These are phyloP conservation scores for Taxidea taxus DNA, from an alignment of 2,113 vertebrate species.

Conservation along the genomic window DNA sequence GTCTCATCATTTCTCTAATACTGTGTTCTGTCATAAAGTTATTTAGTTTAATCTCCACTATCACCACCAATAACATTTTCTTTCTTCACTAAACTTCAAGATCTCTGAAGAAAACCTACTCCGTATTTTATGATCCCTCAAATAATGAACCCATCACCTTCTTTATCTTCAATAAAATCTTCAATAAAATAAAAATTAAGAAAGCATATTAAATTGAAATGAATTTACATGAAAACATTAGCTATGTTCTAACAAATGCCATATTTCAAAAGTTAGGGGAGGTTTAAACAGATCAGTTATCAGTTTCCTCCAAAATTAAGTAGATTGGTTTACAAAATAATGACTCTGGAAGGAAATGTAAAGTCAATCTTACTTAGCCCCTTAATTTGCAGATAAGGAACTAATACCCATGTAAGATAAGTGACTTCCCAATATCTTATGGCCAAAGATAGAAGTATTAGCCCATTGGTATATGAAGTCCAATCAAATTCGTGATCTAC, in stretches of 20 bases:
- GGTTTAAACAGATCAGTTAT: neutral
- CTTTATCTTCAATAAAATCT: neutral
- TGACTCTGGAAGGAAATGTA: neutral
- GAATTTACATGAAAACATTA: neutral
- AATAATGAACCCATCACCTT: neutral
- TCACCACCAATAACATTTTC: neutral
- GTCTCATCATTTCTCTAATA: neutral
- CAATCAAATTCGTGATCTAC: neutral
- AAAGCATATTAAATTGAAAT: neutral
- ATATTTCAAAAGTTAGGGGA: neutral
- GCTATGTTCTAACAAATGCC: neutral
- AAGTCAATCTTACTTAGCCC: neutral
- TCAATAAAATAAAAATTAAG: neutral
- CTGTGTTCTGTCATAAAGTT: neutral
- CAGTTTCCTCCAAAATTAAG: constrained; percentile 3
- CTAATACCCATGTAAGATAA: neutral
- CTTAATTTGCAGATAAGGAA: neutral
- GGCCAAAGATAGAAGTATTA: neutral
- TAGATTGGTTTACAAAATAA: neutral
- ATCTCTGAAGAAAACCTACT: neutral
- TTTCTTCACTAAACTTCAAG: neutral
- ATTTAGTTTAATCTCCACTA: neutral
- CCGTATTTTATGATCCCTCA: neutral
- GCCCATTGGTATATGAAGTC: neutral
- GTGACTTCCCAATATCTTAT: neutral